Conservation (phyloP, 2,888 invertebrate species). For the Pollenia griseotomentosa region DNA sequence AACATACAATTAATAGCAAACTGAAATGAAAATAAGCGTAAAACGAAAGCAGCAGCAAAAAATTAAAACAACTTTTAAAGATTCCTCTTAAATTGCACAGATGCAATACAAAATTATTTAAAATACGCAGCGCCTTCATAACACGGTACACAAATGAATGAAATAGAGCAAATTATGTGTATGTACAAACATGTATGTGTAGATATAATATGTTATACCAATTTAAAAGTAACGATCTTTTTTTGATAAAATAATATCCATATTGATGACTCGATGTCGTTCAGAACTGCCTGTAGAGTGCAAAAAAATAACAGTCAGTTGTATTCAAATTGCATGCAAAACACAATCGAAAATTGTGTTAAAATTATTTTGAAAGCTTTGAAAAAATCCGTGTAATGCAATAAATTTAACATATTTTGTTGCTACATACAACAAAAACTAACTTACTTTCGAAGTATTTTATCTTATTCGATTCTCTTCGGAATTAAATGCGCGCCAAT, state of each 20-base stretch:
- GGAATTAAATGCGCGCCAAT: slow-evolving; percentile 61
- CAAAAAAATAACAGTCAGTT: slow-evolving; percentile 45
- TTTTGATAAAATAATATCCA: too few species aligned
- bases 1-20: slow-evolving; percentile 68
- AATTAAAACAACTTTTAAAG: slow-evolving; percentile 32
- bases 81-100: slow-evolving; percentile 43
- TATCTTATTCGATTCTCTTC: slow-evolving; percentile 38
- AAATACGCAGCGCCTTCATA: too few species aligned
- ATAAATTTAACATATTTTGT: slow-evolving; percentile 61
- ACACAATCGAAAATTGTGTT: slow-evolving; percentile 34
- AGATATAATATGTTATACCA: too few species aligned
- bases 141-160: too few species aligned
- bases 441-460: neutral
- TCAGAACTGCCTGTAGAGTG: slow-evolving; percentile 4
- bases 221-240: too few species aligned
- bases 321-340: slow-evolving; percentile 69
- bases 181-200: too few species aligned
- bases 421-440: slow-evolving; percentile 40
- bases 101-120: neutral
- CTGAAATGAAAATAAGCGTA: slow-evolving; percentile 19
- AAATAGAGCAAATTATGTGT: too few species aligned
- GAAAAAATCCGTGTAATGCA: slow-evolving; percentile 19
- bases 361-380: slow-evolving; percentile 39
- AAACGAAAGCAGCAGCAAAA: neutral
- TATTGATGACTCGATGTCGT: too few species aligned